phyloP scores from a whole-genome alignment of 2,888 invertebrate genomes.

The Tetheella fluctuosa region DNA sequence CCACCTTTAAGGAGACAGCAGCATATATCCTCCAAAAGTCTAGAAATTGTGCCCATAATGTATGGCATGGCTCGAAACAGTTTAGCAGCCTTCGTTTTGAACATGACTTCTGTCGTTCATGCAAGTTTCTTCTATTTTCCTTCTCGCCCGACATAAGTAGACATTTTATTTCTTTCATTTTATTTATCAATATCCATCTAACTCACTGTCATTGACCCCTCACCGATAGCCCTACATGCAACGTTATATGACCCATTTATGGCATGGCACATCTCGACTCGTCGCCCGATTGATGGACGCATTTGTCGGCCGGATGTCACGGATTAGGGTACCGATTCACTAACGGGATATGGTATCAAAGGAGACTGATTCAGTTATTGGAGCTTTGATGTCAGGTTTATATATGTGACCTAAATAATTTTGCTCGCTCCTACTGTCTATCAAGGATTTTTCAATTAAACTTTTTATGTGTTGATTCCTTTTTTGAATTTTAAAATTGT shows the following conservation, averaged over 20 bases:
- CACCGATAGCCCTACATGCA: not conserved
- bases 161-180: too few species aligned
- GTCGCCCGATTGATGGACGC: slow-evolving; percentile 10
- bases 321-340: slow-evolving; percentile 5
- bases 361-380: not conserved
- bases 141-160: too few species aligned
- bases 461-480: too few species aligned
- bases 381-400: not conserved
- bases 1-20: too few species aligned
- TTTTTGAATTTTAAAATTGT: not conserved
- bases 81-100: too few species aligned
- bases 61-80: too few species aligned
- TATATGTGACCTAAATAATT: not conserved
- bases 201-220: not conserved
- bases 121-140: too few species aligned
- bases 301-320: slow-evolving; percentile 10
- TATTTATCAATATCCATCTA: not conserved
- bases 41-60: too few species aligned
- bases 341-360: slow-evolving; percentile 5
- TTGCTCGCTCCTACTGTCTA: not conserved
- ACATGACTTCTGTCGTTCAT: too few species aligned
- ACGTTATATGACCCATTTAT: not conserved
- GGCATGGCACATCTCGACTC: not conserved
- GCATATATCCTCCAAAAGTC: too few species aligned
- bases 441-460: not conserved